Evolutionary conservation across 2,888 invertebrate genomes (phyloP).

Genomic region (Aquatica leii): DNA sequence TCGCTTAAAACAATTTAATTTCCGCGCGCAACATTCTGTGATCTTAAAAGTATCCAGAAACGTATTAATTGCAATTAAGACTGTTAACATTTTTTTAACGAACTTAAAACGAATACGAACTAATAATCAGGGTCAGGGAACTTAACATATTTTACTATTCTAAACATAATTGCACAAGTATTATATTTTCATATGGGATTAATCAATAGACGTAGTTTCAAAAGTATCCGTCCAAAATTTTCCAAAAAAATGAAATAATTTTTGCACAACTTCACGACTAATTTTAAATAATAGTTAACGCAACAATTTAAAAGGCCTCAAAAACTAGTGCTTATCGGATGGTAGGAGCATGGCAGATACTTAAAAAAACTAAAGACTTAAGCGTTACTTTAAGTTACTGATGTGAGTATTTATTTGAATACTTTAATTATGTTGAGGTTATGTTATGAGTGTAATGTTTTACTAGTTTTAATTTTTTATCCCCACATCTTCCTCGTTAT

Average conservation of each 20-base stretch:
- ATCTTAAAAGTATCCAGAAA: no score
- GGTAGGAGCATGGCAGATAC: conserved; percentile 24
- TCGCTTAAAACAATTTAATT: background rate
- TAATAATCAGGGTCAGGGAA: conserved; percentile 28
- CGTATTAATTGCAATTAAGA: conserved; percentile 18
- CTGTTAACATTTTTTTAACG: conserved; percentile 18
- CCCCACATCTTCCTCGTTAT: conserved; percentile 8
- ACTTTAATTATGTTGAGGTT: conserved; percentile 12
- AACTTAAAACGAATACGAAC: background rate
- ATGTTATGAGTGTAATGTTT: conserved; percentile 15
- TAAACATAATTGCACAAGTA: conserved; percentile 34
- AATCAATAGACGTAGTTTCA: conserved; percentile 1
- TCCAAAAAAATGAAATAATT: background rate
- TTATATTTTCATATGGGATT: conserved; percentile 29
- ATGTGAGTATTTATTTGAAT: conserved; percentile 12
- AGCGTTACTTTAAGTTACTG: conserved; percentile 11
- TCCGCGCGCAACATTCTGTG: background rate
- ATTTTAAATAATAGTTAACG: conserved; percentile 1
- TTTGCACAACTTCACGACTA: conserved; percentile 13
- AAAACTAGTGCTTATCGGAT: conserved; percentile 2
- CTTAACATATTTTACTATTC: conserved; percentile 28
- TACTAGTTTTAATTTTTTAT: conserved; percentile 12
- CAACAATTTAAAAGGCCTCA: background rate
- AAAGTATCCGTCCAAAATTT: conserved; percentile 26
- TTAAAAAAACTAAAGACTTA: conserved; percentile 33